phyloP scores from a whole-genome alignment of 37 sponge, comb jelly and placozoan genomes.

The Oscarella lobularis region DNA sequence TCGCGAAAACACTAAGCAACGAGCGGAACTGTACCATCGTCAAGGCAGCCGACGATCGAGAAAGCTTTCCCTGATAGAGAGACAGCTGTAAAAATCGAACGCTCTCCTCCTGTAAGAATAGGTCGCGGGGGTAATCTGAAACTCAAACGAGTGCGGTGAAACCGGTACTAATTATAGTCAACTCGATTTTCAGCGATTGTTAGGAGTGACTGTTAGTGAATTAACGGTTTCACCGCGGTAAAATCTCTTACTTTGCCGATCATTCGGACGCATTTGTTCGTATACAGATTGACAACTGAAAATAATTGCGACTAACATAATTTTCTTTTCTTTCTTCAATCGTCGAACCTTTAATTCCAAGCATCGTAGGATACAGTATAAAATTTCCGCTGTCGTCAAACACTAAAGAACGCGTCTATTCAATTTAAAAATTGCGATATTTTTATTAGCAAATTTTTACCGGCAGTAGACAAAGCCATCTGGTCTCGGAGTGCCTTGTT shows the following conservation, averaged over 20 bases:
- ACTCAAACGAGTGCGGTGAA: too few species aligned
- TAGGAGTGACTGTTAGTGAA: too few species aligned
- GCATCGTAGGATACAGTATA: constrained; percentile 69
- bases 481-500: too few species aligned
- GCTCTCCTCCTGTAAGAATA: constrained; percentile 46
- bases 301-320: neutral
- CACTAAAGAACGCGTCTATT: constrained; percentile 32
- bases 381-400: constrained; percentile 88
- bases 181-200: too few species aligned
- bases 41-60: constrained; percentile 20
- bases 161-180: too few species aligned
- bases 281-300: constrained; percentile 59
- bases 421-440: too few species aligned
- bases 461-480: too few species aligned
- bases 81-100: constrained; percentile 46
- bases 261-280: constrained; percentile 77
- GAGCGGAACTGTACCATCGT: constrained; percentile 27
- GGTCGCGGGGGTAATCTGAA: too few species aligned
- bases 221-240: too few species aligned
- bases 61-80: constrained; percentile 58
- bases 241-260: constrained; percentile 54
- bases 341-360: constrained; percentile 87
- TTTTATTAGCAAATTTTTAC: too few species aligned
- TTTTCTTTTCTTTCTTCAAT: too few species aligned
- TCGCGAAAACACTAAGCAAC: neutral